Conservation (phyloP, 2,113 vertebrate species). For the Oreotragus oreotragus region DNA sequence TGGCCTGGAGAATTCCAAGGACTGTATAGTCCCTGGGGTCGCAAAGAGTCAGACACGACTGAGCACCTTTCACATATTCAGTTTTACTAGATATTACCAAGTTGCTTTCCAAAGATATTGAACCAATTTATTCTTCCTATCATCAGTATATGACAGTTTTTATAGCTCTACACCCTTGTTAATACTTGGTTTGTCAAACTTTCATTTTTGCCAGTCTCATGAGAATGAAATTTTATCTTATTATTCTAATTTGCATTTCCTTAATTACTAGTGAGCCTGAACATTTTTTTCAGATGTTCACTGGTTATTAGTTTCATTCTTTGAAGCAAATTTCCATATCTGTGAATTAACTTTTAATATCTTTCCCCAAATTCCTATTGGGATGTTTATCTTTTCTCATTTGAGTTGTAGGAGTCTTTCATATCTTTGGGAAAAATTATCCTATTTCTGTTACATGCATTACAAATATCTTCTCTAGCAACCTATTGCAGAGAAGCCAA, state of each 20-base stretch:
- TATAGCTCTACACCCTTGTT: background rate
- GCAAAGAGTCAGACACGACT: background rate
- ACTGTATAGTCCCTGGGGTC: background rate
- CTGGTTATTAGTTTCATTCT: background rate
- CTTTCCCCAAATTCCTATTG: background rate
- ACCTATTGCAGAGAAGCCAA: background rate
- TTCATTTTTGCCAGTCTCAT: background rate
- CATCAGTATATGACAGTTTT: background rate
- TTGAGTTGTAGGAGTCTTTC: background rate
- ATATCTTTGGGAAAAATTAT: background rate
- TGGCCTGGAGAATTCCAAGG: background rate
- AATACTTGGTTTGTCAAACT: background rate
- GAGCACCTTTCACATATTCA: background rate
- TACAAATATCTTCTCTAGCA: background rate
- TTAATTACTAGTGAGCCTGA: background rate
- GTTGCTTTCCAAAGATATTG: background rate
- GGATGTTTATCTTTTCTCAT: background rate
- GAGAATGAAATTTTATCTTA: background rate
- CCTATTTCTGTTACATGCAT: background rate
- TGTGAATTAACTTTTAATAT: background rate
- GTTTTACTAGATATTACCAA: background rate
- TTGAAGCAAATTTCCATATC: background rate
- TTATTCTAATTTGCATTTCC: background rate
- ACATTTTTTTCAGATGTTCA: background rate
- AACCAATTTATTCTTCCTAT: background rate